Base-by-base conservation (phyloP, 2,888 invertebrate genomes). In the Caenorhabditis macrosperma region DNA sequence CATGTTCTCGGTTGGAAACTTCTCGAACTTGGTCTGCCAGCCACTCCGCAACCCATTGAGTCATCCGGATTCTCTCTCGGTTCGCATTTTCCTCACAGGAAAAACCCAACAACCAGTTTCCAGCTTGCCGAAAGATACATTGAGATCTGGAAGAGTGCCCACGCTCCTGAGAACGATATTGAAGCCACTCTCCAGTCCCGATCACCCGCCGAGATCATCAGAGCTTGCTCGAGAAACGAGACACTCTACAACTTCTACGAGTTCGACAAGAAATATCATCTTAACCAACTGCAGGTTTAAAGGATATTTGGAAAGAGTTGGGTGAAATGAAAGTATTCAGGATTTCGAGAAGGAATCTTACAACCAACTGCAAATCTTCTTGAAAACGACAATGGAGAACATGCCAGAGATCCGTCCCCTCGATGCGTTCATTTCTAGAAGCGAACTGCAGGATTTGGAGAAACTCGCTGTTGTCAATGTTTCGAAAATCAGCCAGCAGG, bases 191-290 rank as follows among this genome's bases (percentile, higher is more conserved):
- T 84, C 15, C 81, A 85, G 38, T 72, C 83, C n/a, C 78, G 83
- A 54, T 79, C 78, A 2, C 81, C 87, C 17, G 86, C 84, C 1
- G 87, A 89, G 46, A 60, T 89, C 52, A 86, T 87, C 59, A 79
- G 86, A 52, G 88, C 86, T 6, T 90, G 90, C 48, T 74, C 81
- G 9, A 68, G 86, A 44, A 87, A 88, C 48, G 85, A 86, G 63
- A 90, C 89, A 0, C 81, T 90, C 66, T 90, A 89, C 79, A 81
- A 85, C 26, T 85, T 90, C 30, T 83, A 89, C 50, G 86, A 85
- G 9, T 64, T 90, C 64, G 88, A 90, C 71, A 82, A 86, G 52
- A 88, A 88, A 55, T 88, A 87, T 61, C 86, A 85, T 60, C 69
- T 87, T 44, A 84, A 82, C 35, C 79, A 86, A 17, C 33, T 86